Percentiles rank a stretch among this genome's conserved stretches.
phyloP scores from a whole-genome alignment of 2,797 vertebrate species.

The Carcharodon carcharias region DNA sequence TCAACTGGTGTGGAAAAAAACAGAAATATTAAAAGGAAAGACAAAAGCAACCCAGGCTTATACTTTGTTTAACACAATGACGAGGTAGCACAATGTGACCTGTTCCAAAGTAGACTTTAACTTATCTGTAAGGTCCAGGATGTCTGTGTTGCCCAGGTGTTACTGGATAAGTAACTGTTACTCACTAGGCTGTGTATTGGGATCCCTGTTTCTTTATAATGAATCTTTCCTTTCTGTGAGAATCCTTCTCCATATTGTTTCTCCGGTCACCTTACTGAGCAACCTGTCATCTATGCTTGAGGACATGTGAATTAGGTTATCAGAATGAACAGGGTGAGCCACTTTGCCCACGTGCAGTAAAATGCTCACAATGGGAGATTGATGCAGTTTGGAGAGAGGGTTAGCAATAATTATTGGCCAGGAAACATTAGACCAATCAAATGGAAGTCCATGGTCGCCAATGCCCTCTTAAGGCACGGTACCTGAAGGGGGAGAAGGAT shows the following conservation, averaged over 20 bases:
- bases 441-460: too few species aligned
- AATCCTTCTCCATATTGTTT: background rate
- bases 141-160: background rate
- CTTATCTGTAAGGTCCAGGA: background rate
- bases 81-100: background rate
- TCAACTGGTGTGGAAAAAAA: background rate
- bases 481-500: too few species aligned
- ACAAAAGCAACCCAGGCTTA: background rate
- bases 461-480: too few species aligned
- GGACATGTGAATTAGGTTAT: background rate
- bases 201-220: background rate
- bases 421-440: background rate
- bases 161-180: background rate
- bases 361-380: background rate
- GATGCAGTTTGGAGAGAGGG: background rate
- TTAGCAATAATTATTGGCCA: background rate
- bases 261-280: background rate
- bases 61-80: background rate
- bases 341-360: background rate
- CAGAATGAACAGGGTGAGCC: background rate
- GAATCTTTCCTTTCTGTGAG: background rate
- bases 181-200: background rate
- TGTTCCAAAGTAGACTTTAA: background rate
- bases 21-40: background rate
- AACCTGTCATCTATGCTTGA: background rate